Conservation (phyloP, 1,140 invertebrate genomes). For the Drosophila melanogaster region DNA sequence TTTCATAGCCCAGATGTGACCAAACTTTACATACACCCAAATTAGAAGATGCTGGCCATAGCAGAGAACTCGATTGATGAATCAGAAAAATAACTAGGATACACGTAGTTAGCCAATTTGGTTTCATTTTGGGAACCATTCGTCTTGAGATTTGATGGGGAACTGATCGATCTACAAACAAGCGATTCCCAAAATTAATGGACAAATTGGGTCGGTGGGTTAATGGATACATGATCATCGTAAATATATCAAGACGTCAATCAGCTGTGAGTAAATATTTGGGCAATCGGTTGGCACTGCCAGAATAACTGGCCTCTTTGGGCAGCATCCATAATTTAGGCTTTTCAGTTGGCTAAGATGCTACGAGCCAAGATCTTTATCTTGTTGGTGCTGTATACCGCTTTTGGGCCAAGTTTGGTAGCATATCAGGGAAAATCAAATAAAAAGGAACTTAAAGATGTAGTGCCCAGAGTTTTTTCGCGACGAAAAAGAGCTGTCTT, state of each 20-base stretch:
- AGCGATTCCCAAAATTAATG: conserved; percentile 12
- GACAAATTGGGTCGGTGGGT: conserved; percentile 42
- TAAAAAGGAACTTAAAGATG: conserved; percentile 26
- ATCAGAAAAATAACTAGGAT: not conserved
- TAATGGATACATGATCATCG: conserved; percentile 24
- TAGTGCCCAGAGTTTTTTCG: conserved; percentile 48
- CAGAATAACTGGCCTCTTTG: not conserved
- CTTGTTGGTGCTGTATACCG: conserved; percentile 25
- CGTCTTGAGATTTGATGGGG: conserved; percentile 10
- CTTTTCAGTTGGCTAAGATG: conserved; percentile 47
- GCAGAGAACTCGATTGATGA: conserved; percentile 1
- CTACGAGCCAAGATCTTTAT: conserved; percentile 38
- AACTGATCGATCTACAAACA: conserved; percentile 39
- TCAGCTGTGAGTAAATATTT: conserved; percentile 62
- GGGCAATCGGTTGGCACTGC: conserved; percentile 41
- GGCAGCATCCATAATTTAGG: conserved; percentile 14
- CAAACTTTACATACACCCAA: conserved; percentile 42
- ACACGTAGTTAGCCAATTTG: not conserved
- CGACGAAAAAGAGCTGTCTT: conserved; percentile 61
- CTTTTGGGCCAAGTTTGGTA: conserved; percentile 9
- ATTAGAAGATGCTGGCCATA: conserved; percentile 52
- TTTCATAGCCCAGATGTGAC: not conserved
- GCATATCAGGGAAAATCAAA: not conserved
- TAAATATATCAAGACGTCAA: conserved; percentile 70
- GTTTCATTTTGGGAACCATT: conserved; percentile 37